phyloP scores from a whole-genome alignment of 2,888 invertebrate species.

The Lepas anatifera region DNA sequence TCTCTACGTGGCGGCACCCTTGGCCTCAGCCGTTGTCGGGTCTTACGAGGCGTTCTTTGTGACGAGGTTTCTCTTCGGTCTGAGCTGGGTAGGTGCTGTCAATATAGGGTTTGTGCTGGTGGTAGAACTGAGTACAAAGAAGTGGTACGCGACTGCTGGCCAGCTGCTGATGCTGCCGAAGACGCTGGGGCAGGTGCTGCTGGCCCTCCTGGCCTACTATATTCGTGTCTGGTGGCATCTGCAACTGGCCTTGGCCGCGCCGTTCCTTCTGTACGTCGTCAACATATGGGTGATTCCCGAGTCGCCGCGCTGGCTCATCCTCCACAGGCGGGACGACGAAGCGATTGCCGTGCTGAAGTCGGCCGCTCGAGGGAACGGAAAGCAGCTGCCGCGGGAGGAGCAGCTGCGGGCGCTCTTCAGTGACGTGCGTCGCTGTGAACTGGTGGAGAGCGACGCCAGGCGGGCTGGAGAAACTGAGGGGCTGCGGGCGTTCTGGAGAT shows the following conservation, averaged over 20 bases:
- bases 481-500: slow-evolving; percentile 50
- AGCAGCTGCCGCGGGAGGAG: slow-evolving; percentile 17
- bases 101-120: slow-evolving; percentile 19
- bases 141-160: slow-evolving; percentile 45
- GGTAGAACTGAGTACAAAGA: slow-evolving; percentile 48
- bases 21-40: slow-evolving; percentile 22
- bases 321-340: slow-evolving; percentile 48
- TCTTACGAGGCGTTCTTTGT: slow-evolving; percentile 24
- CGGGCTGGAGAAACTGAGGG: too few species aligned
- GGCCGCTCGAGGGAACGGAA: slow-evolving; percentile 44
- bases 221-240: slow-evolving; percentile 53
- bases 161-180: slow-evolving; percentile 59
- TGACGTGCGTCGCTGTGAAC: not conserved
- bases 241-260: slow-evolving; percentile 52
- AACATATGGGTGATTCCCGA: too few species aligned
- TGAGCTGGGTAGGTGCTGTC: slow-evolving; percentile 17
- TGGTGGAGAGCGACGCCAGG: not conserved
- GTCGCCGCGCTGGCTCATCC: slow-evolving; percentile 64
- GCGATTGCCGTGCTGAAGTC: slow-evolving; percentile 48
- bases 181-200: slow-evolving; percentile 51
- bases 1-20: slow-evolving; percentile 22
- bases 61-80: slow-evolving; percentile 22
- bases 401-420: slow-evolving; percentile 16
- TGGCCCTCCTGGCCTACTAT: slow-evolving; percentile 50
- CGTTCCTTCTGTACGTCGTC: slow-evolving; percentile 44